Evolutionary conservation across 2,797 vertebrate species (phyloP).

Genomic region (Sternotherus odoratus): DNA sequence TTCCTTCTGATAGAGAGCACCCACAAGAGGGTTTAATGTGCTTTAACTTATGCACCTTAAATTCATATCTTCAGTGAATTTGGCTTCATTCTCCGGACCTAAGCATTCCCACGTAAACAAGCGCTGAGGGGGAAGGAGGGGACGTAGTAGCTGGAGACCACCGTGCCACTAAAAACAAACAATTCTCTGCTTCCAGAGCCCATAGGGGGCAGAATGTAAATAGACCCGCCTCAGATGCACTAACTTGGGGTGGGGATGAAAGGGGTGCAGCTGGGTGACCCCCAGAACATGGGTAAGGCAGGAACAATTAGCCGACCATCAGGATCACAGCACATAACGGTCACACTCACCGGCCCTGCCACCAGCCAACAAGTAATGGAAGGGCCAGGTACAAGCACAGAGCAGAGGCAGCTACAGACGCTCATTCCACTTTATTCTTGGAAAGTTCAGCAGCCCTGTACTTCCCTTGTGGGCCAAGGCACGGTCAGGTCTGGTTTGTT

Average conservation of each 20-base stretch:
- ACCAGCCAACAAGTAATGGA: accelerated
- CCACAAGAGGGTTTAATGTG: neutral
- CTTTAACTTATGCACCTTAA: neutral
- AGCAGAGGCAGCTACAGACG: accelerated
- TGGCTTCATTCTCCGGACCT: neutral
- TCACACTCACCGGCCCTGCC: neutral
- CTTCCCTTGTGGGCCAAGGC: accelerated
- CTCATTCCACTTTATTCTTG: accelerated
- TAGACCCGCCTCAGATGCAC: neutral
- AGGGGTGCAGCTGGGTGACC: accelerated
- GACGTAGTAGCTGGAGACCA: neutral
- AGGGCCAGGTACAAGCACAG: neutral
- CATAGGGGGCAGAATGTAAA: neutral
- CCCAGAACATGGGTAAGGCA: neutral
- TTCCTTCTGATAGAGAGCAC: neutral
- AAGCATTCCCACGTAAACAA: neutral
- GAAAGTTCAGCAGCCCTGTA: neutral
- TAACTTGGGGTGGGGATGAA: neutral
- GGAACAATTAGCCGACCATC: accelerated
- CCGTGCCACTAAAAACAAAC: neutral
- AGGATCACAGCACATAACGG: accelerated
- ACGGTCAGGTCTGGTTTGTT: too few relatives aligned
- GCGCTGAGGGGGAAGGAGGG: neutral
- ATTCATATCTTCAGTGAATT: neutral
- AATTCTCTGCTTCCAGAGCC: neutral